Base-by-base conservation (phyloP, 2,797 vertebrate species). In the Hephaestus fuliginosus region DNA sequence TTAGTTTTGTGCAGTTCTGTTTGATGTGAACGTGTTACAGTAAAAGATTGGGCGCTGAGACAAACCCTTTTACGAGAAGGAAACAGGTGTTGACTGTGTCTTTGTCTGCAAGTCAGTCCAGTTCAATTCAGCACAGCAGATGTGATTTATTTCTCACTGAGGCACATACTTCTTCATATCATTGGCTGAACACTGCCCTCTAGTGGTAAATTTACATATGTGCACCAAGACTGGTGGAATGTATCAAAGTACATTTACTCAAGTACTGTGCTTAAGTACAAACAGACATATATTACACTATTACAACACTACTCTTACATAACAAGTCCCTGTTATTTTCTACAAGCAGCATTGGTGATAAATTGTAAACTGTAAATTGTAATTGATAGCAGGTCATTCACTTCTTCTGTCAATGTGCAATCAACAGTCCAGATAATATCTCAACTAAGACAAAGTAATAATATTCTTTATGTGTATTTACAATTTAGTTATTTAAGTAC, bases 391-490 rank as follows among this genome's bases (percentile, higher is more conserved):
- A 61, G 68, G 46, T n/a, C 51, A 33, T 39, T 51, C 53, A 39
- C 17, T 7, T 39, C 46, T 17, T 36, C 3, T 53, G 28, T 44
- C 3, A 33, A 39, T 7, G 22, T 36, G 66, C 55, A 15, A 43
- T 53, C 44, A 72, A 61, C 14, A 71, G 68, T 30, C 18, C 30
- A 64, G 61, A 52, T 43, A 69, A 77, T 5, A 0, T 33, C 12
- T 8, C 11, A 28, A 28, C 41, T 64, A 5, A 20, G 5, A 52
- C 1, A 39, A 39, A 7, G 8, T 39, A 39, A 39, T 39, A 28
- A 64, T 7, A n/a, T 25, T 70, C 12, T 64, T 48, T 15, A 25
- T 2, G 7, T 56, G 41, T 33, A 33, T 3, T 33, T 33, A 33
- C 30, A 33, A 33, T 33, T 1, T 33, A 2, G 1, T 28, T 5